A percentile compares a stretch with the other conserved stretches of the same genome.
Evolutionary conservation across 35 echinoderm and acorn worm genomes (phyloP).

Genomic region (Acanthaster planci): DNA sequence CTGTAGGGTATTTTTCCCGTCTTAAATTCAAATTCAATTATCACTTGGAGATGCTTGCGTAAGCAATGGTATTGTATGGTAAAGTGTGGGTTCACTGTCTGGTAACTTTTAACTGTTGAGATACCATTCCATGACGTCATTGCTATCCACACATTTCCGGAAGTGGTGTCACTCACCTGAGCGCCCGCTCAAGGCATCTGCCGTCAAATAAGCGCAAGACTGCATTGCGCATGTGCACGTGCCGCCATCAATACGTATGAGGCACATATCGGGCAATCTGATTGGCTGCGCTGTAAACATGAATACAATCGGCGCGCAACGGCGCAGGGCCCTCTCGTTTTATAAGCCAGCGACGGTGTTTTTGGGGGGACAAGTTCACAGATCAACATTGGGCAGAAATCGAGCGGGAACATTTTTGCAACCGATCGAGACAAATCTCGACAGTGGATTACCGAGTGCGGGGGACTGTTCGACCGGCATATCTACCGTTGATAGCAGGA

Average conservation of each 20-base stretch:
- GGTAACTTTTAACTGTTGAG: slow-evolving; percentile 13
- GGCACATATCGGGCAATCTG: background rate
- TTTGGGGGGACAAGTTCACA: slow-evolving; percentile 3
- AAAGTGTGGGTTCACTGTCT: background rate
- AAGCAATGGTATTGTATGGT: no score
- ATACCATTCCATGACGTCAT: slow-evolving; percentile 10
- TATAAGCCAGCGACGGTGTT: background rate
- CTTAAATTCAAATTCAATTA: no score
- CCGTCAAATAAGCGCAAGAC: background rate
- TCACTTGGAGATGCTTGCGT: no score
- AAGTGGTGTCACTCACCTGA: background rate
- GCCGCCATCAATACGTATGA: background rate
- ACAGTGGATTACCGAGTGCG: background rate
- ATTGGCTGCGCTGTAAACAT: slow-evolving; percentile 5
- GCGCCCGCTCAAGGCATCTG: background rate
- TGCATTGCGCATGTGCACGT: background rate
- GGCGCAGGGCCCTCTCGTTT: background rate
- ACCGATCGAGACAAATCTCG: background rate
- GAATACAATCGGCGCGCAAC: background rate
- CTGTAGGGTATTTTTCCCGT: no score
- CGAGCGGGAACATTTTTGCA: slow-evolving; percentile 6
- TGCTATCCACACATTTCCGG: slow-evolving; percentile 12
- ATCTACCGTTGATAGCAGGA: background rate
- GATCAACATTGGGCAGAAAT: background rate
- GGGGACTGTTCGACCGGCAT: background rate